Evolutionary conservation across 2,888 invertebrate species (phyloP).

Genomic region (Elmis aenea): DNA sequence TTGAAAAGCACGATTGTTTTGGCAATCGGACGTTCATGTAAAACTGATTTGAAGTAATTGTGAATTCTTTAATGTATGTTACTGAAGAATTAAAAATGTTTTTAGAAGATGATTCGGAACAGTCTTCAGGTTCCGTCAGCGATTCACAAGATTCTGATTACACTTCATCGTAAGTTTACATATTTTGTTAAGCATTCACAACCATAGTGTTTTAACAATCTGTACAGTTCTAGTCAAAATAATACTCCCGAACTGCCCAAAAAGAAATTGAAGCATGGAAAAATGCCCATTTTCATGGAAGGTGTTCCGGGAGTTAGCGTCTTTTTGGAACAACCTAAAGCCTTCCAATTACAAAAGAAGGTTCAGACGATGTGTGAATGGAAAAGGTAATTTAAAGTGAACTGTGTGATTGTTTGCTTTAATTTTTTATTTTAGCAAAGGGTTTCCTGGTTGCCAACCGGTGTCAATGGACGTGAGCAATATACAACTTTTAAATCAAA

Average conservation of each 20-base stretch:
- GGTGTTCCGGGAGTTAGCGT: conserved; percentile 76
- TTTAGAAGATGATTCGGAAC: too few relatives aligned
- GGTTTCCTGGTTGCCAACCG: conserved; percentile 96
- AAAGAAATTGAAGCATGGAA: conserved; percentile 29
- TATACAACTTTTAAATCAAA: conserved; percentile 65
- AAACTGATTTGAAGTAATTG: too few relatives aligned
- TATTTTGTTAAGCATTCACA: too few relatives aligned
- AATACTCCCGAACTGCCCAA: conserved; percentile 4
- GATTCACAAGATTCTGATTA: too few relatives aligned
- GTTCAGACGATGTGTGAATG: conserved; percentile 79
- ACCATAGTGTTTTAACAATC: too few relatives aligned
- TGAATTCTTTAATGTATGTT: too few relatives aligned
- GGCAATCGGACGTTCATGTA: too few relatives aligned
- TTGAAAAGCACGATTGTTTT: too few relatives aligned
- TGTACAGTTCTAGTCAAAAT: too few relatives aligned
- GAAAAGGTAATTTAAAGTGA: conserved; percentile 48
- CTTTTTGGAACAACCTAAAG: conserved; percentile 58
- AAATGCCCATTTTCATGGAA: conserved; percentile 76
- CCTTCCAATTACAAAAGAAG: conserved; percentile 61
- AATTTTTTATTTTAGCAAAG: conserved; percentile 46
- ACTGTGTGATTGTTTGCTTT: background rate
- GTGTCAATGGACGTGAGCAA: conserved; percentile 92
- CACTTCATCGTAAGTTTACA: too few relatives aligned
- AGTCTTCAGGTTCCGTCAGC: too few relatives aligned
- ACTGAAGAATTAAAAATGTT: too few relatives aligned